Conservation (phyloP, 1,140 invertebrate species). For the Oryctes rhinoceros region DNA sequence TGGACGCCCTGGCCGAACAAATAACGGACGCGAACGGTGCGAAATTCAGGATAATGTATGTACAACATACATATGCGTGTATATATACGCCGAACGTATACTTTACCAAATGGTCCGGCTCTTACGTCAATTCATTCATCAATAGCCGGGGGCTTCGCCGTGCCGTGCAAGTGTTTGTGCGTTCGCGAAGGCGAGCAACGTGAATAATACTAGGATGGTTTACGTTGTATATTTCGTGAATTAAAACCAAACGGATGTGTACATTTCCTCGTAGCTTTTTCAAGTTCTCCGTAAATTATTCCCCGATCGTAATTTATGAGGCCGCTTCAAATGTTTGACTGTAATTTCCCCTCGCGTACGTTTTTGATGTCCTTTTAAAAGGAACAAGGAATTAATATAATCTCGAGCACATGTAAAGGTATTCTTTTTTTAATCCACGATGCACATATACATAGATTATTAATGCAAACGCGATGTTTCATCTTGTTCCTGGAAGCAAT, state of each 20-base stretch:
- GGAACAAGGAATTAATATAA: background rate
- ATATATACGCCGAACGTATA: slow-evolving; percentile 15
- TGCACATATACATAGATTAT: no score
- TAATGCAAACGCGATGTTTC: no score
- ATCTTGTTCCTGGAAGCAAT: no score
- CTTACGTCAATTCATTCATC: slow-evolving; percentile 37
- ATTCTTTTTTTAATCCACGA: no score
- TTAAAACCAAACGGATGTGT: slow-evolving; percentile 26
- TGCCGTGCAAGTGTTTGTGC: background rate
- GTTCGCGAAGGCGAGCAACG: background rate
- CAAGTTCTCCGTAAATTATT: slow-evolving; percentile 16
- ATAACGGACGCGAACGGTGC: background rate
- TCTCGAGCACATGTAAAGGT: background rate
- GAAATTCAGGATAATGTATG: background rate
- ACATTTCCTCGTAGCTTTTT: slow-evolving; percentile 9
- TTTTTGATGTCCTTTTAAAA: slow-evolving; percentile 15
- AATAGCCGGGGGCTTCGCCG: slow-evolving; percentile 12
- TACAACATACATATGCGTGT: background rate
- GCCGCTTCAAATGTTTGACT: background rate
- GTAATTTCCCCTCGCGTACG: background rate
- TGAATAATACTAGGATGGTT: slow-evolving; percentile 35
- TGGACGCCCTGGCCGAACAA: background rate
- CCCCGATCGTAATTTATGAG: slow-evolving; percentile 1
- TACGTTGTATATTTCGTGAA: slow-evolving; percentile 35
- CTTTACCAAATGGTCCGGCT: slow-evolving; percentile 6